Conservation (phyloP, 1,140 invertebrate genomes). For the Drosophila eugracilis region DNA sequence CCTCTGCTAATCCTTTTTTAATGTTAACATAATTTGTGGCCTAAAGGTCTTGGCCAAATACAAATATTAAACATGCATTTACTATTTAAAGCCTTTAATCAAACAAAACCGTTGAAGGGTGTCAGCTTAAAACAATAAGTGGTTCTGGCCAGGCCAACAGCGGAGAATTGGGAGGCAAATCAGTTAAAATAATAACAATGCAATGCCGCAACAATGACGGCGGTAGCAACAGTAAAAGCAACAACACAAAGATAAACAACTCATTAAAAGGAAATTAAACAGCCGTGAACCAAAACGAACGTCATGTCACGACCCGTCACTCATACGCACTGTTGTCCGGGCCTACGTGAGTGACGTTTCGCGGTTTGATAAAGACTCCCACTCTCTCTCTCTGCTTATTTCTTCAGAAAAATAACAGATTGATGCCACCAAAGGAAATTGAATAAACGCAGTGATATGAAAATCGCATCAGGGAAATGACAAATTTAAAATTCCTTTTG, state of each 20-base stretch:
- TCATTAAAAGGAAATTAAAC: constrained; percentile 80
- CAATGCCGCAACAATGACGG: constrained; percentile 37
- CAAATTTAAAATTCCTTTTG: too few species aligned
- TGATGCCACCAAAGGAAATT: constrained; percentile 12
- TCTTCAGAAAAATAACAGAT: constrained; percentile 15
- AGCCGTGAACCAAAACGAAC: constrained; percentile 63
- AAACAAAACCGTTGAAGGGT: constrained; percentile 29
- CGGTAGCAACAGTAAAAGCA: constrained; percentile 23
- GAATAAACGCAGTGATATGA: constrained; percentile 12
- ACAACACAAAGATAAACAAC: constrained; percentile 72
- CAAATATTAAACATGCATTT: constrained; percentile 46
- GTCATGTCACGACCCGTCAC: constrained; percentile 68
- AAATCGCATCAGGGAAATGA: not conserved
- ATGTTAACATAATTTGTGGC: constrained; percentile 5
- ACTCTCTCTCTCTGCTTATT: too few species aligned
- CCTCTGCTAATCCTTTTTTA: not conserved
- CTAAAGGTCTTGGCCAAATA: constrained; percentile 16
- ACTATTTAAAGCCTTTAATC: constrained; percentile 43
- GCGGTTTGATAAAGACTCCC: constrained; percentile 45
- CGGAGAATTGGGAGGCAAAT: constrained; percentile 45
- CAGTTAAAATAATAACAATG: constrained; percentile 61
- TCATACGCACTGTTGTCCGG: constrained; percentile 65
- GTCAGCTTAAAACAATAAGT: constrained; percentile 38
- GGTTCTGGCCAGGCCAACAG: constrained; percentile 8
- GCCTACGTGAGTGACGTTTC: constrained; percentile 62